Conservation (phyloP, 2,113 vertebrate genomes). For the Apodemus speciosus region DNA sequence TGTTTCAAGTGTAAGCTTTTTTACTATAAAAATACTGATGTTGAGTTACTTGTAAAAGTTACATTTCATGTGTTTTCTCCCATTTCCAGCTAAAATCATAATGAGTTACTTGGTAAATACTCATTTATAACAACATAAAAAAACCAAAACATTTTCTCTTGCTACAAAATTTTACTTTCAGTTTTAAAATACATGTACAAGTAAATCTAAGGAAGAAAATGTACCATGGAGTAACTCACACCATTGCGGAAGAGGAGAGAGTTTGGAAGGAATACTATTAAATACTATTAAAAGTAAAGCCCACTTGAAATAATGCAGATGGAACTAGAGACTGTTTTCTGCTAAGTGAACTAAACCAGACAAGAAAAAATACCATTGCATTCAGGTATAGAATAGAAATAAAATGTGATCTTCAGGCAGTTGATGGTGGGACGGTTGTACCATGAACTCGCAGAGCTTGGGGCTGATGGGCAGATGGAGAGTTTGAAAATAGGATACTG, state of each 20-base stretch:
- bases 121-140: not conserved
- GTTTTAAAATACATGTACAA: not conserved
- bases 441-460: not conserved
- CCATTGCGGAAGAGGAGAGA: not conserved
- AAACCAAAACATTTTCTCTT: not conserved
- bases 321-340: not conserved
- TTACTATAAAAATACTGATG: not conserved
- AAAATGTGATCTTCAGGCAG: no score
- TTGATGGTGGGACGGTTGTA: not conserved
- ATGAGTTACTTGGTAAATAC: not conserved
- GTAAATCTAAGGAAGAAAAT: not conserved
- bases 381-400: not conserved
- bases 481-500: not conserved
- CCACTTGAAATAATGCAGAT: not conserved
- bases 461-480: not conserved
- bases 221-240: not conserved
- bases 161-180: not conserved
- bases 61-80: not conserved
- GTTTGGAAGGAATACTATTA: not conserved
- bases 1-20: not conserved
- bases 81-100: not conserved
- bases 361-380: not conserved
- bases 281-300: not conserved
- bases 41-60: not conserved
- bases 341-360: not conserved